Conservation (phyloP, 1,140 invertebrate genomes). For the Brachionus rubens region DNA sequence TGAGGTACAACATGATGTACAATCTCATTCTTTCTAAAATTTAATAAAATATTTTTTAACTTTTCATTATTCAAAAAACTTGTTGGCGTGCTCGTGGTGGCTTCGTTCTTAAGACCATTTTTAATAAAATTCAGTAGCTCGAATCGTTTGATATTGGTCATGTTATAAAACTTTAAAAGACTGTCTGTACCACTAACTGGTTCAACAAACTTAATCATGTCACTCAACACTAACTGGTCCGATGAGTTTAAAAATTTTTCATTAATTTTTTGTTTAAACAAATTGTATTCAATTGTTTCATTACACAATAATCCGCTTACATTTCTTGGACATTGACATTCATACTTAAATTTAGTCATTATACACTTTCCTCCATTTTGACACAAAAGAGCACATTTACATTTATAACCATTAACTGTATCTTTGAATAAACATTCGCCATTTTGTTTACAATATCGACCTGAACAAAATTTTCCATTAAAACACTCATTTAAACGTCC, state of each 20-base stretch:
- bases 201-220: conserved; percentile 32
- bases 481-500: neutral
- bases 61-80: neutral
- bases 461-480: conserved; percentile 41
- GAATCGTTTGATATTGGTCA: neutral
- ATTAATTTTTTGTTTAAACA: conserved; percentile 16
- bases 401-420: conserved; percentile 22
- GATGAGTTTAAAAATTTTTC: neutral
- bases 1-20: too few species aligned
- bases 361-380: conserved; percentile 5
- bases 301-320: conserved; percentile 17
- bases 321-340: conserved; percentile 35
- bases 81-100: neutral
- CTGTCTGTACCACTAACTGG: neutral
- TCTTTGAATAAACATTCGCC: conserved; percentile 25
- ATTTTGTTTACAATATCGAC: conserved; percentile 24
- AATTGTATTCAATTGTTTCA: conserved; percentile 33
- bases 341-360: conserved; percentile 39
- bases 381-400: conserved; percentile 20
- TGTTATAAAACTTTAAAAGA: conserved; percentile 16
- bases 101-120: neutral
- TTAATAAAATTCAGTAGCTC: conserved; percentile 5
- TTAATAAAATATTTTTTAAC: neutral
- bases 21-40: too few species aligned
- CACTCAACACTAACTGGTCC: neutral